phyloP scores from a whole-genome alignment of 2,888 invertebrate species.

The Gastracanthus pulcherrimus region DNA sequence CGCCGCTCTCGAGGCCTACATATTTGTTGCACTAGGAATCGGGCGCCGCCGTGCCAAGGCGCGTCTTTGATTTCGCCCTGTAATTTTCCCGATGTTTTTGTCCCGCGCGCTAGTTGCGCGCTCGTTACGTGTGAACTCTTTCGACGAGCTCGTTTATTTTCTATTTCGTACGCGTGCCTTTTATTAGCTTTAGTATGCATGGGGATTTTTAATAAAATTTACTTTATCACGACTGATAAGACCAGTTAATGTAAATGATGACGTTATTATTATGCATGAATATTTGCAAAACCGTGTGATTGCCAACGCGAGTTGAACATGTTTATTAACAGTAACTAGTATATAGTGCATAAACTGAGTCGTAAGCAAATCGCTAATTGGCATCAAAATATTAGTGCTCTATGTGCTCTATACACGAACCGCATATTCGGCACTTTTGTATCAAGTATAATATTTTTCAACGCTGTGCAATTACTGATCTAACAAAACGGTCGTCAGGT shows the following conservation, averaged over 20 bases:
- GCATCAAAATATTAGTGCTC: neutral
- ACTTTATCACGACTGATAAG: no score
- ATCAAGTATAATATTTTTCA: neutral
- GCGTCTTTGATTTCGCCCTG: neutral
- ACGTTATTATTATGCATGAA: neutral
- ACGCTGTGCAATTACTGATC: neutral
- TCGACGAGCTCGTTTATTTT: neutral
- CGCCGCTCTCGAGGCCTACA: slow-evolving; percentile 16
- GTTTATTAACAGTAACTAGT: neutral
- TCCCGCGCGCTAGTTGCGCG: no score
- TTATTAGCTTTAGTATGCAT: no score
- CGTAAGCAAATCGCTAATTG: neutral
- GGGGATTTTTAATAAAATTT: no score
- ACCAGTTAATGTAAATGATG: no score
- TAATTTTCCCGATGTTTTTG: neutral
- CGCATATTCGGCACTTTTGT: neutral
- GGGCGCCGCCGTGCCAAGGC: neutral
- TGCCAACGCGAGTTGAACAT: neutral
- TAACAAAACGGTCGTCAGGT: neutral
- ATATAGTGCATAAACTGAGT: no score
- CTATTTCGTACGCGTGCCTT: neutral
- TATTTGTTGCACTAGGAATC: slow-evolving; percentile 25
- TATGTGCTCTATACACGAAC: neutral
- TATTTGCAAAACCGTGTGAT: neutral
- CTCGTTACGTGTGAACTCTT: no score